Conservation (phyloP, 2,113 vertebrate genomes). For the Pseudopodoces humilis region DNA sequence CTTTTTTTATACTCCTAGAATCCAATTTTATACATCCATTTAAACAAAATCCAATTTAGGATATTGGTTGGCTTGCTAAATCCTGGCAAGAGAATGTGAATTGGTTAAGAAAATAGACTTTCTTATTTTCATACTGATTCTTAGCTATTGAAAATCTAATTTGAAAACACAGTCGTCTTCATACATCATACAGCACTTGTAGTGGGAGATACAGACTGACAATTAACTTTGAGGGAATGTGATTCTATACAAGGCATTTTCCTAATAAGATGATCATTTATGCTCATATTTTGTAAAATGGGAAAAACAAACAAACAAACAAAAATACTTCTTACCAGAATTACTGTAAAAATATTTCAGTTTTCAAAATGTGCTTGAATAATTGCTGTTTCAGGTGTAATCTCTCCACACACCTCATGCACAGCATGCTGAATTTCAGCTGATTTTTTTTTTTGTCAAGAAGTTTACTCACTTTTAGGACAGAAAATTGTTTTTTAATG, state of each 20-base stretch:
- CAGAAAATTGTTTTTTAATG: neutral
- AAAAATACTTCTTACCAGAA: neutral
- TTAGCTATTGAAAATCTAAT: constrained; percentile 17
- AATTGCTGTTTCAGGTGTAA: neutral
- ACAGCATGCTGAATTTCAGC: neutral
- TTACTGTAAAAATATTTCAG: neutral
- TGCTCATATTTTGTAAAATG: neutral
- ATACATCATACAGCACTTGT: neutral
- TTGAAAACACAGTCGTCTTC: neutral
- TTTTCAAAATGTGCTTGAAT: neutral
- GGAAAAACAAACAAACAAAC: neutral
- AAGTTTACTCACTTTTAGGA: neutral
- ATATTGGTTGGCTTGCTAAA: neutral
- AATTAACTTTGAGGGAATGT: neutral
- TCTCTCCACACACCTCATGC: neutral
- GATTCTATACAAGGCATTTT: neutral
- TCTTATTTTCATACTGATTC: constrained; percentile 53
- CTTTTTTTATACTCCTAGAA: constrained; percentile 10
- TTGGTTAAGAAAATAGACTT: constrained; percentile 15
- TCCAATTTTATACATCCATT: constrained; percentile 24
- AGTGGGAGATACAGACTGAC: neutral
- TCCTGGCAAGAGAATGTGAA: neutral
- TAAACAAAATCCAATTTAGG: constrained; percentile 39
- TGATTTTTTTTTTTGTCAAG: neutral
- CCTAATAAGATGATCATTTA: neutral